Evolutionary conservation across 1,140 invertebrate species (phyloP), one percentile per base, ranked within the genome.

Genomic region (Macrosteles quadrilineatus): DNA sequence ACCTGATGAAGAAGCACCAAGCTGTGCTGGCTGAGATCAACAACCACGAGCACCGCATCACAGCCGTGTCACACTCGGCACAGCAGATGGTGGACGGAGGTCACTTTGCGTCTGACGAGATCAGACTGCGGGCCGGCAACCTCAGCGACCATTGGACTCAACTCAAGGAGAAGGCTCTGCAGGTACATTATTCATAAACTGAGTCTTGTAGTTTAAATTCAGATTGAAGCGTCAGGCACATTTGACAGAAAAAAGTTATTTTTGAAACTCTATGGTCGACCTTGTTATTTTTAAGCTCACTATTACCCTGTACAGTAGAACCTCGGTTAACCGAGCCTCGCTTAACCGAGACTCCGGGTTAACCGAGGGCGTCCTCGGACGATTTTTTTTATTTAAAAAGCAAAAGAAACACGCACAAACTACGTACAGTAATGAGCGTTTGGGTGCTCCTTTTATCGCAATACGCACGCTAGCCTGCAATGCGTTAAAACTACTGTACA

Each of bases 1-100:
- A 98, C 82, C 83, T 99, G 57, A 98, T 98, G 80, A 99, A 99
- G 85, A 99, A 99, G 81, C 98, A 99, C 80, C 96, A 98, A 79
- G 97, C 96, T 17, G 91, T 99, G 21, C 83, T 98, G 66, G 92
- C 96, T n/a, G 98, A 99, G 83, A 94, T 99, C 71, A 92, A 94
- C 73, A 98, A 98, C 77, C 98, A 99, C 79, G 98, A 99, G 79
- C 89, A 90, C n/a, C 87, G 97, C 68, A 92, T 99, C 65, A 87
- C 90, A 47, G 90, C 91, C 36, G 97, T 99, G 14, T 91, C 93
- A 63, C 89, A 92, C 55, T 88, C 91, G 2, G 97, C 95, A 1
- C 88, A 93, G 30, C 89, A 94, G 68, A 97, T 99, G 92, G 86
- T 96, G 12, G 89, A 94, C 75, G 92, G 94, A 62, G 93, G 92